These are phyloP conservation scores for Danio aesculapii DNA, from an alignment of 2,797 vertebrate genomes.

Conservation along the genomic window DNA sequence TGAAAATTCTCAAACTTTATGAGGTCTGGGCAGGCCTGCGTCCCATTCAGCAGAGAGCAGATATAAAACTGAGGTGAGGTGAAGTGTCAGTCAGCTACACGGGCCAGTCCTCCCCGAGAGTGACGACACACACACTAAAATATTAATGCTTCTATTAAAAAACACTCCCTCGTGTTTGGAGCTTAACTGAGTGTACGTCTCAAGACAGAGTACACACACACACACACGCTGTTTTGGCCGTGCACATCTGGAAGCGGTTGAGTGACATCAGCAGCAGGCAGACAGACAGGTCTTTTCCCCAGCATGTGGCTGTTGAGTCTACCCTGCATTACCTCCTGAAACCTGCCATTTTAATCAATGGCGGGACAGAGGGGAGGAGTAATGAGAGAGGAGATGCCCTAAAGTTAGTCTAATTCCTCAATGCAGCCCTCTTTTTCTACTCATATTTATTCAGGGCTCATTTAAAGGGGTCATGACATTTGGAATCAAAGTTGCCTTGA, in stretches of 20 bases:
- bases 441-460: neutral
- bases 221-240: conserved; percentile 62
- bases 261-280: conserved; percentile 73
- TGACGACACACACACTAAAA: conserved; percentile 50
- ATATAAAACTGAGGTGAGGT: conserved; percentile 37
- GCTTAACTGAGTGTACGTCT: conserved; percentile 62
- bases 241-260: conserved; percentile 81
- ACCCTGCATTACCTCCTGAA: conserved; percentile 40
- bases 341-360: conserved; percentile 47
- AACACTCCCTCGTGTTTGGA: conserved; percentile 52
- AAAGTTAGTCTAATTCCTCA: conserved; percentile 43
- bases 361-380: conserved; percentile 4
- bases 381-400: conserved; percentile 25
- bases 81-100: conserved; percentile 17
- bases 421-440: neutral
- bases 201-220: conserved; percentile 43
- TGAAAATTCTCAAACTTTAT: conserved; percentile 38
- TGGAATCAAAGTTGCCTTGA: too few species aligned
- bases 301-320: conserved; percentile 68
- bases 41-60: conserved; percentile 29
- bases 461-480: neutral
- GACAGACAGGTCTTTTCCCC: conserved; percentile 75
- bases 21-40: conserved; percentile 24
- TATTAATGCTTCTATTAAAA: conserved; percentile 48
- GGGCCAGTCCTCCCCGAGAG: conserved; percentile 17